Evolutionary conservation across 2,888 invertebrate species (phyloP), one percentile per base, ranked within the genome.

Genomic region (Drosophila emarginata): DNA sequence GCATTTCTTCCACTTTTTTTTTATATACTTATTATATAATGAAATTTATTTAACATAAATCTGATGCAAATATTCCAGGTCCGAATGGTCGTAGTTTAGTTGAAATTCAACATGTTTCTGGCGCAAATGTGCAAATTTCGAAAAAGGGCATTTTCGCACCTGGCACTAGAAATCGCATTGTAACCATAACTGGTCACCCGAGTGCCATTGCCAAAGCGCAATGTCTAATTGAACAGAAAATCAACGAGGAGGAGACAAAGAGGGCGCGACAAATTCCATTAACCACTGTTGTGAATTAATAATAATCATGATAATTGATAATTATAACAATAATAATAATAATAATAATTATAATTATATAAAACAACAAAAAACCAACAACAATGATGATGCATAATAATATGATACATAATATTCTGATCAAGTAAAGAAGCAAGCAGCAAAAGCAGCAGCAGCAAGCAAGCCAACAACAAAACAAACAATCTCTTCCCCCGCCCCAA

Each of bases 61-160:
- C 80, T 84, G 80, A 84, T 84, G 85, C 84, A 77, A 84, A 84
- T 84, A 90, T 91, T 91, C 60, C 93, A 95, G 95, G 96, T 91
- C 98, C 98, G 83, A 98, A 97, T 91, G 99, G 98, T 79, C 96
- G 97, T 93, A 96, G 97, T 92, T 95, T 99, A 92, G 96, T 98
- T 90, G 98, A 99, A 94, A 97, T 99, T 93, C 98, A 98, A 94
- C 97, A 98, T 93, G 94, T 96, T 93, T 98, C 97, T 91, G 98
- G 98, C 92, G 98, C 98, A 93, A 98, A 96, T 94, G 98, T 99
- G 93, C 98, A 98, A 94, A 98, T 99, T 93, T 98, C 98, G 87
- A 98, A 98, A 94, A 98, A 98, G 94, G 98, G 98, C 92, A 97
- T 97, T 91, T 98, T 97, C 94, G 97, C 97, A 90, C 98, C 98